Conservation (phyloP, 2,888 invertebrate species). For the Chirona hameri region DNA sequence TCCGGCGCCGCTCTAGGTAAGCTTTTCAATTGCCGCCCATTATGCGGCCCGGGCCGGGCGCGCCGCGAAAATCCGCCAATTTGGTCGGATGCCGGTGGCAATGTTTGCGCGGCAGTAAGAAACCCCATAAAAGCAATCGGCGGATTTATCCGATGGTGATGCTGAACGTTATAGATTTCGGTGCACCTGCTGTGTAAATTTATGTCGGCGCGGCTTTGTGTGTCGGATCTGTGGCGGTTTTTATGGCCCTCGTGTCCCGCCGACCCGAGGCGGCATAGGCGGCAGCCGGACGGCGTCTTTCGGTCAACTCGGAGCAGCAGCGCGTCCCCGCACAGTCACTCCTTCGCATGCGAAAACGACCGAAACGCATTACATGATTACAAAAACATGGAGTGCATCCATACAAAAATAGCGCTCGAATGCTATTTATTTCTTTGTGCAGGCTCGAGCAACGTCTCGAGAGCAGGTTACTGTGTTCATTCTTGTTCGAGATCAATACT, state of each 20-base stretch:
- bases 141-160: conserved; percentile 3
- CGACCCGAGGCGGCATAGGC: neutral
- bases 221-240: neutral
- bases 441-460: no score
- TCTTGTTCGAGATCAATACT: no score
- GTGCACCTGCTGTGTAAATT: conserved; percentile 23
- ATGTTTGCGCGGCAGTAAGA: conserved; percentile 13
- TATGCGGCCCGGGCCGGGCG: neutral
- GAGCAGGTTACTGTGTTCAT: no score
- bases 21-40: conserved; percentile 25
- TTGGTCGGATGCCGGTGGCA: neutral
- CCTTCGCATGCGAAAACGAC: neutral
- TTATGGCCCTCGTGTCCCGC: neutral
- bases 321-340: neutral
- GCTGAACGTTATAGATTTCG: conserved; percentile 12
- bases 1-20: neutral
- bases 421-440: no score
- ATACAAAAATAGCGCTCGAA: no score
- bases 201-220: conserved; percentile 4
- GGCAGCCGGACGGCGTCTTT: neutral
- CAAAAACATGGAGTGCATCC: neutral
- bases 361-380: neutral
- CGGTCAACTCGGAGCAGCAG: neutral
- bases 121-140: conserved; percentile 25
- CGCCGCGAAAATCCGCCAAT: neutral